Evolutionary conservation across 2,113 vertebrate species (phyloP).

Genomic region (Ranitomeya variabilis): DNA sequence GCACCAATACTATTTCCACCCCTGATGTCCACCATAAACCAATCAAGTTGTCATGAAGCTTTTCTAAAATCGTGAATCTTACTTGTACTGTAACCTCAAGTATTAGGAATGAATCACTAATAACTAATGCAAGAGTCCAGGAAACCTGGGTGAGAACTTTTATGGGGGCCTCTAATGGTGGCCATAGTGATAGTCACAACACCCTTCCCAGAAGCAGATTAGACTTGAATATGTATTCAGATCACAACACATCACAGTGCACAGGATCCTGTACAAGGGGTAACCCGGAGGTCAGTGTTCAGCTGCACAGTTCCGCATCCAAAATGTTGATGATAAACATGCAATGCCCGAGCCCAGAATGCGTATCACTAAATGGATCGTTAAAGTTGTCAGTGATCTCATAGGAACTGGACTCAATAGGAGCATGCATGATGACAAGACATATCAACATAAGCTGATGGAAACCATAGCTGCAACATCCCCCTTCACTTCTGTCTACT

Average conservation of each 20-base stretch:
- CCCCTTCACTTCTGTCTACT: neutral
- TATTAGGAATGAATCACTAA: too few species aligned
- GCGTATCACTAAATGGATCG: neutral
- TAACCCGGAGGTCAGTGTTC: neutral
- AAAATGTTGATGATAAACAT: constrained; percentile 11
- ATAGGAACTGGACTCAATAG: neutral
- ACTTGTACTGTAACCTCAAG: neutral
- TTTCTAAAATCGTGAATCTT: neutral
- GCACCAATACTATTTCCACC: too few species aligned
- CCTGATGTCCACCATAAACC: neutral
- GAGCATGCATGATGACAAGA: neutral
- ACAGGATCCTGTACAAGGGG: neutral
- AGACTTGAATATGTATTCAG: neutral
- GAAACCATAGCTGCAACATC: neutral
- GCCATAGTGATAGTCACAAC: neutral
- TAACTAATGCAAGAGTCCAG: neutral
- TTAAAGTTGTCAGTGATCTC: neutral
- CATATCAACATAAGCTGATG: neutral
- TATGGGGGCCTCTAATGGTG: neutral
- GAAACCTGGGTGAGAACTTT: neutral
- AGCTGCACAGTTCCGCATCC: neutral
- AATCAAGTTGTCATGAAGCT: neutral
- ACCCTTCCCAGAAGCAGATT: neutral
- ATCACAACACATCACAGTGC: neutral
- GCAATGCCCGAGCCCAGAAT: neutral